Conservation (phyloP, 2,888 invertebrate genomes). For the Callosobruchus maculatus region DNA sequence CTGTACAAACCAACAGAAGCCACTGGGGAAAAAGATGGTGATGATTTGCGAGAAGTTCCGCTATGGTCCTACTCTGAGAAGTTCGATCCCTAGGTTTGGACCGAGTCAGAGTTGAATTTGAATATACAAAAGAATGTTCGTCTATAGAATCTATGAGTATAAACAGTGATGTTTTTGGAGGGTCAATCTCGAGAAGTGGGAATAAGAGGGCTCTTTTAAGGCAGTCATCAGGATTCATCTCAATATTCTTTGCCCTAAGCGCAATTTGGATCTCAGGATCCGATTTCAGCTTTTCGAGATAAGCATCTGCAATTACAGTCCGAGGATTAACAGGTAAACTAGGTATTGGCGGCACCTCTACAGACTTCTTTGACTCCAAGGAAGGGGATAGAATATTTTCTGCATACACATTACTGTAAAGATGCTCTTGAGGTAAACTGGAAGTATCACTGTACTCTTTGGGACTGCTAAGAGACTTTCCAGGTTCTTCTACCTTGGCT, state of each 20-base stretch:
- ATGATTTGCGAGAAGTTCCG: constrained; percentile 81
- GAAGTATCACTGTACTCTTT: constrained; percentile 34
- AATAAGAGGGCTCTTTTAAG: constrained; percentile 84
- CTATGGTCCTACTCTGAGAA: constrained; percentile 63
- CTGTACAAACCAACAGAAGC: constrained; percentile 86
- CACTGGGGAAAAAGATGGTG: constrained; percentile 91
- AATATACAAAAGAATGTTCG: constrained; percentile 64
- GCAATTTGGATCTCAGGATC: constrained; percentile 80
- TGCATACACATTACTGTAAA: constrained; percentile 41
- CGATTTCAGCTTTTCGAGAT: constrained; percentile 71
- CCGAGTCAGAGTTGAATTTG: constrained; percentile 56
- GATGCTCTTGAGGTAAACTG: constrained; percentile 35
- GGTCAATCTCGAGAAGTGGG: constrained; percentile 80
- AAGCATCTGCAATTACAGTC: constrained; percentile 70
- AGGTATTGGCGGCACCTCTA: constrained; percentile 44
- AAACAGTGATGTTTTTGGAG: constrained; percentile 81
- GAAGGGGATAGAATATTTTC: constrained; percentile 34
- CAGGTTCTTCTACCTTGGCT: constrained; percentile 22
- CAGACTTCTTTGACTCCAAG: constrained; percentile 30
- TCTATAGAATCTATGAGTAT: constrained; percentile 91
- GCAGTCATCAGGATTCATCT: constrained; percentile 87
- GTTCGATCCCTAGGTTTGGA: constrained; percentile 50
- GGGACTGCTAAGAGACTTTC: constrained; percentile 22
- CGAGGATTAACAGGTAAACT: constrained; percentile 55
- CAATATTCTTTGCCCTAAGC: constrained; percentile 74